Conservation (phyloP, 1,140 invertebrate species). For the Adelges cooleyi region DNA sequence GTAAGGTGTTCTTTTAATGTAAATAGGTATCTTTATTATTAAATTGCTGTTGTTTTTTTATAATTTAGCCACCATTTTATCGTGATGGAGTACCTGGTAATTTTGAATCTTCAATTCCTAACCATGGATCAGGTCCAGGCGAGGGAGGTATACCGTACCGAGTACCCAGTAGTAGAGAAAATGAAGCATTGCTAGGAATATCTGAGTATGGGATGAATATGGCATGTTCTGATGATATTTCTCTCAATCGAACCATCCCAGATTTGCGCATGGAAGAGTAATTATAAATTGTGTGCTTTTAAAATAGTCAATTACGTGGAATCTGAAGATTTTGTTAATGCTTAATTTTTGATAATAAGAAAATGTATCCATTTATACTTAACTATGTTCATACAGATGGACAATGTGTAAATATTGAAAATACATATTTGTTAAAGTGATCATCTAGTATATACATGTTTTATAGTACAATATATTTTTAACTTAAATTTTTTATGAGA, state of each 20-base stretch:
- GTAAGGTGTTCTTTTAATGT: no score
- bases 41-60: neutral
- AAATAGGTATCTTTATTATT: neutral
- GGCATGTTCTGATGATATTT: constrained; percentile 89
- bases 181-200: constrained; percentile 62
- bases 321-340: no score
- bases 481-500: no score
- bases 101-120: constrained; percentile 55
- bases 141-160: constrained; percentile 68
- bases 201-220: constrained; percentile 95
- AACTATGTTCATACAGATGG: no score
- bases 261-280: constrained; percentile 78
- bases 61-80: neutral
- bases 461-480: no score
- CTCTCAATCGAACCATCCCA: constrained; percentile 61
- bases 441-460: no score
- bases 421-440: no score
- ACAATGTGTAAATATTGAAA: no score
- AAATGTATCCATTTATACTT: no score
- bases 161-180: constrained; percentile 47
- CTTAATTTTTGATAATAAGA: no score
- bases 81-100: constrained; percentile 39
- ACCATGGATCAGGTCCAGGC: constrained; percentile 60
- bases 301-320: no score
- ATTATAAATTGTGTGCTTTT: constrained; percentile 35